Evolutionary conservation across 2,797 vertebrate genomes (phyloP).

Genomic region (Danio aesculapii): DNA sequence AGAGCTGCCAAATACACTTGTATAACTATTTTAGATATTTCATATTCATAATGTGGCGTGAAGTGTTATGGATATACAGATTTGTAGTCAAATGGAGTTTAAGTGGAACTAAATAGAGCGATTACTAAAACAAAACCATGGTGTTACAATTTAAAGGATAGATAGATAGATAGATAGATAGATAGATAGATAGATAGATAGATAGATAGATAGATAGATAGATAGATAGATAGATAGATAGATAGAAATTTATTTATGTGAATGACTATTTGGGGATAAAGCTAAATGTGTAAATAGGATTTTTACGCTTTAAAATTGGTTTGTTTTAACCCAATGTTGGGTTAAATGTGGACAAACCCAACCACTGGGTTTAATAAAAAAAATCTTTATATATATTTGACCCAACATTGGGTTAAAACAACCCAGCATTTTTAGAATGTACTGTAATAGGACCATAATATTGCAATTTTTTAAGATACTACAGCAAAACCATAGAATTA

Average conservation of each 20-base stretch:
- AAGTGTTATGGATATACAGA: neutral
- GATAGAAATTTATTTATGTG: neutral
- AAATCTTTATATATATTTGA: no score
- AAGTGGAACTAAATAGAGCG: neutral
- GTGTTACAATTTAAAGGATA: neutral
- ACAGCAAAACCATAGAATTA: no score
- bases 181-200: neutral
- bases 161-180: neutral
- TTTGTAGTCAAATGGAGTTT: neutral
- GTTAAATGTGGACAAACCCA: no score
- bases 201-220: neutral
- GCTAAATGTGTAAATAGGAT: neutral
- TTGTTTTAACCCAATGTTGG: no score
- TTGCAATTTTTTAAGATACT: no score
- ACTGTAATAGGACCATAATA: no score
- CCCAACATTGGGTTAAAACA: no score
- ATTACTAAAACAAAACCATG: neutral
- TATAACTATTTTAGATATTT: neutral
- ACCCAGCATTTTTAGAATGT: no score
- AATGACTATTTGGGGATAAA: neutral
- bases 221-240: no score
- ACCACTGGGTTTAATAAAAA: no score
- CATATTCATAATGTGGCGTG: neutral
- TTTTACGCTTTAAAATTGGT: neutral
- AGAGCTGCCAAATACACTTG: neutral